phyloP scores from a whole-genome alignment of 2,797 vertebrate genomes.

The Mormyrops boulengeri region DNA sequence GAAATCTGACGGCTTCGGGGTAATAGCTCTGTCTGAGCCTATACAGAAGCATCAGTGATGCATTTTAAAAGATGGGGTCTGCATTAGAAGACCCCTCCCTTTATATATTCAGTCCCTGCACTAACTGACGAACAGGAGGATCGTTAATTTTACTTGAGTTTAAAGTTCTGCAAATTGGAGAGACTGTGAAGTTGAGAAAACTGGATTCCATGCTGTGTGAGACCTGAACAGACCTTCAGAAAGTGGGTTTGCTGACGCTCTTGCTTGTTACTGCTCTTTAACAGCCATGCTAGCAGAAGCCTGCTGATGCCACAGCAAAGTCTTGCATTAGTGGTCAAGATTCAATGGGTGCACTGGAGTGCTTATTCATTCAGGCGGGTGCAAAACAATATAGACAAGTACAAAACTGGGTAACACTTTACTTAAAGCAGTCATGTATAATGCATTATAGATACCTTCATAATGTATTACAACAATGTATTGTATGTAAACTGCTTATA shows the following conservation, averaged over 20 bases:
- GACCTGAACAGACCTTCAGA: background rate
- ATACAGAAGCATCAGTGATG: background rate
- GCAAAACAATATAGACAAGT: background rate
- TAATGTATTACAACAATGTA: background rate
- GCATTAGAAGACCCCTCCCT: background rate
- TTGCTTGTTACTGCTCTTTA: background rate
- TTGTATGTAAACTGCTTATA: background rate
- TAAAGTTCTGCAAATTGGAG: constrained; percentile 14
- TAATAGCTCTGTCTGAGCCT: background rate
- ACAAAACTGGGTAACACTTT: background rate
- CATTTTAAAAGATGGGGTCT: background rate
- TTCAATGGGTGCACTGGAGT: background rate
- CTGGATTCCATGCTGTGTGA: background rate
- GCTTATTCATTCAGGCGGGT: background rate
- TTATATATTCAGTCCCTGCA: background rate
- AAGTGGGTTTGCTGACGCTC: background rate
- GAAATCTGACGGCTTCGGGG: background rate
- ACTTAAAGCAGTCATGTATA: background rate
- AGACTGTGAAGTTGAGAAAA: background rate
- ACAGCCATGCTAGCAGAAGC: background rate
- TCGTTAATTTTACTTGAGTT: constrained; percentile 7
- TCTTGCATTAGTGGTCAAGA: background rate
- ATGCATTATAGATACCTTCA: background rate
- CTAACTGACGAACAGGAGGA: background rate
- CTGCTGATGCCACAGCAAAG: background rate